phyloP scores from a whole-genome alignment of 2,113 vertebrate species.

The Saccopteryx leptura region DNA sequence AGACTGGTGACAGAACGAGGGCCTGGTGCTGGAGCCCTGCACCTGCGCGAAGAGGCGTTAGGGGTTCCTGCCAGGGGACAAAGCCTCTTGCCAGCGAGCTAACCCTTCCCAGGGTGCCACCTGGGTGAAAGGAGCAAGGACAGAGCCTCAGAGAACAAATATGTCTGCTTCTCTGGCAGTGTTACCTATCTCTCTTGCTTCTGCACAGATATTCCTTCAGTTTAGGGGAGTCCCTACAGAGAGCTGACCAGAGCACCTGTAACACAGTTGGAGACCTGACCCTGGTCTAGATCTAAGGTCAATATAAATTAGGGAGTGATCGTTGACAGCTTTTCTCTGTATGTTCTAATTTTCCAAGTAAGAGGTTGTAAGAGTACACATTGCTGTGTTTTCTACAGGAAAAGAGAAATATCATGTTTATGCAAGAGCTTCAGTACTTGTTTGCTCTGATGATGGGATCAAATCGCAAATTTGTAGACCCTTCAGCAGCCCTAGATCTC shows the following conservation, averaged over 20 bases:
- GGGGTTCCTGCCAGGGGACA: neutral
- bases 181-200: neutral
- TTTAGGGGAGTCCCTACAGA: neutral
- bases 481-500: conserved; percentile 95
- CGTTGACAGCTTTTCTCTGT: neutral
- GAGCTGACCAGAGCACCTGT: neutral
- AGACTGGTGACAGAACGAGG: neutral
- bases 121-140: neutral
- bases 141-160: neutral
- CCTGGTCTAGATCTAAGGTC: neutral
- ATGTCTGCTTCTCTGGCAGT: neutral
- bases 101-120: neutral
- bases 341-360: neutral
- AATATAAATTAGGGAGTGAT: neutral
- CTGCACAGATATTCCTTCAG: neutral
- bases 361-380: neutral
- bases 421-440: conserved; percentile 97
- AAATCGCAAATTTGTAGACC: conserved; percentile 95
- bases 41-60: neutral
- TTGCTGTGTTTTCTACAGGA: conserved; percentile 88
- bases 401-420: conserved; percentile 97
- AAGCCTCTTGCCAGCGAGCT: too few species aligned
- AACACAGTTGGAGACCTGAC: neutral
- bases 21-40: neutral
- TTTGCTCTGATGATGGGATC: conserved; percentile 98